These are phyloP conservation scores for Calephelis perditalis DNA, from an alignment of 2,888 invertebrate species.

Conservation along the genomic window DNA sequence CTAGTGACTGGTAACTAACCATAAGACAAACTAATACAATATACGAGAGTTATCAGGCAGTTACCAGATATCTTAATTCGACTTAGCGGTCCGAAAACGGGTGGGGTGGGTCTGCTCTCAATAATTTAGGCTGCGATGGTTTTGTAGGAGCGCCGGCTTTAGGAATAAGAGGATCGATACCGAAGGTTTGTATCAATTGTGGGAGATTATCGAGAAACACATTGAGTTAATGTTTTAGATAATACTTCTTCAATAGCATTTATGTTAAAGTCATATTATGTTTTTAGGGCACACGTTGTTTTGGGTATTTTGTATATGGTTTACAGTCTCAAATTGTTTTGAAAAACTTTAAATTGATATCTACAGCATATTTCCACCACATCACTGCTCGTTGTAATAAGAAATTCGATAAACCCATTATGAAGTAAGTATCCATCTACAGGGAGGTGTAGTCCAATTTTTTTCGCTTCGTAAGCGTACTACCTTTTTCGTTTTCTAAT, in stretches of 20 bases:
- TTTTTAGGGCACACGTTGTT: too few species aligned
- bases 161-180: conserved; percentile 19
- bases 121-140: conserved; percentile 16
- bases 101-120: conserved; percentile 8
- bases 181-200: conserved; percentile 22
- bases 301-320: too few species aligned
- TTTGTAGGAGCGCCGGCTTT: conserved; percentile 16
- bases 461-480: too few species aligned
- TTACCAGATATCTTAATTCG: conserved; percentile 15
- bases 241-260: not conserved
- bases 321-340: too few species aligned
- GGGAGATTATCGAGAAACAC: conserved; percentile 21
- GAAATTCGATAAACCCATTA: too few species aligned
- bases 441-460: too few species aligned
- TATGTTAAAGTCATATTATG: too few species aligned
- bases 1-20: not conserved
- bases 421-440: too few species aligned
- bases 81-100: conserved; percentile 16
- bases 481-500: too few species aligned
- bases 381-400: too few species aligned
- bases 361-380: too few species aligned
- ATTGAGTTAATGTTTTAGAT: conserved; percentile 11
- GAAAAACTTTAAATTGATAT: too few species aligned
- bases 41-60: conserved; percentile 5
- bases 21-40: not conserved